Evolutionary conservation across 2,797 vertebrate genomes (phyloP), one percentile per base, ranked within the genome.

Genomic region (Tragopan temminckii): DNA sequence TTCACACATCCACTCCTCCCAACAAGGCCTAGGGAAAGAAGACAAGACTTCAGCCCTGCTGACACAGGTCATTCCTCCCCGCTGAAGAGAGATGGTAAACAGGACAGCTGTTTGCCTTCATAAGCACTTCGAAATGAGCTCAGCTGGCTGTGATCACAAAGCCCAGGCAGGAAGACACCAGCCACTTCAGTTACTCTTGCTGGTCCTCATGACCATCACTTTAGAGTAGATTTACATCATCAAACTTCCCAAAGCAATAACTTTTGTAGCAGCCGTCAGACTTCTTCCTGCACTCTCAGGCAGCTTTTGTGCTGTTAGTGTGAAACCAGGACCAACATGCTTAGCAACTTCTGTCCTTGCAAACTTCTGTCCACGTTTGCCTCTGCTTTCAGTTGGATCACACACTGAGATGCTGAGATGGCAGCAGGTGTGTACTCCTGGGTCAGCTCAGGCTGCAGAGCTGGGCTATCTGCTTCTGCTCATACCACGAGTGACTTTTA

Each of bases 61-160:
- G 85, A 91, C 72, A 85, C 77, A 84, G 89, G 77, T 78, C 89
- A 95, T 94, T 89, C 70, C 76, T 91, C 64, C 63, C 69, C 59
- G 63, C 3, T 16, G 46, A 72, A 46, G 55, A 69, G 48, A 63
- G 0, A 1, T 80, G 55, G 76, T 84, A 85, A 92, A 88, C 3
- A 80, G 82, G 76, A 82, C 79, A 92, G 86, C 59, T 67, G 33
- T 57, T 82, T 79, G 79, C 50, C 72, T 94, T 71, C 46, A 27
- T n/a, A 80, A 91, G 33, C 14, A n/a, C 68, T 85, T 19, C 33
- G 45, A 68, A 42, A 82, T 40, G 64, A 83, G 72, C 72, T 95
- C 71, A 52, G 62, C 64, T 50, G 45, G 64, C 78, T 68, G 64
- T 45, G 38, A 17, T 45, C 79, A 62, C 36, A 48, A 55, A 92